Base-by-base conservation (phyloP, 2,888 invertebrate species). In the Agrotis puta region DNA sequence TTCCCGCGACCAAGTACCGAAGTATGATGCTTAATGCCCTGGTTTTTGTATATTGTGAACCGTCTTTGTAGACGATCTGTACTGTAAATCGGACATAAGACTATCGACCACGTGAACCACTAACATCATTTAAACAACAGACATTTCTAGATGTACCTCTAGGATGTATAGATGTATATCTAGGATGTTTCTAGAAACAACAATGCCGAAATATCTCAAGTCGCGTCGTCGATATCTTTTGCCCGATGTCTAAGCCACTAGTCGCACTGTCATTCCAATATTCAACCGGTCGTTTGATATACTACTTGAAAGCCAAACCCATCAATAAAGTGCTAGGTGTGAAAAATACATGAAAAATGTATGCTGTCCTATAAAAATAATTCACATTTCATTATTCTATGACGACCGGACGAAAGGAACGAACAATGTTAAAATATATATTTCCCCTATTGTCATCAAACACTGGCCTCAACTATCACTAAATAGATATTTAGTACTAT, bases 381-480 rank as follows among this genome's bases (percentile, higher is more conserved):
- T 87, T 77, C 74, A 77, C 65, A 77, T 79, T 78, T 75, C 27
- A 70, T 59, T 76, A 77, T 65, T 57, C 70, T 74, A 68, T 57
- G 59, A 77, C 79, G 74, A 86, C 75, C 76, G 69, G 74, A 71
- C 72, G 67, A 84, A 77, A 81, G 74, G 75, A 81, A 84, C 81
- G 64, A 84, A 80, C 72, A 50, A 74, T 80, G 62, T 63, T 62
- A 53, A 62, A 82, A 77, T 74, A 61, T 74, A 64, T 73, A 54
- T 72, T 83, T 74, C 71, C 83, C 85, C 89, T 88, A 91, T 90
- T 92, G 89, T 92, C 90, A 88, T 90, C 84, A 88, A 88, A 92
- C 90, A 94, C 93, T 94, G 94, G 94, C 94, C 94, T 90, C 87
- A 81, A 86, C 88, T 92, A 93, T 93, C 91, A 93, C 93, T 92